phyloP scores from a whole-genome alignment of 2,888 invertebrate species.

The Drosophila prolongata region DNA sequence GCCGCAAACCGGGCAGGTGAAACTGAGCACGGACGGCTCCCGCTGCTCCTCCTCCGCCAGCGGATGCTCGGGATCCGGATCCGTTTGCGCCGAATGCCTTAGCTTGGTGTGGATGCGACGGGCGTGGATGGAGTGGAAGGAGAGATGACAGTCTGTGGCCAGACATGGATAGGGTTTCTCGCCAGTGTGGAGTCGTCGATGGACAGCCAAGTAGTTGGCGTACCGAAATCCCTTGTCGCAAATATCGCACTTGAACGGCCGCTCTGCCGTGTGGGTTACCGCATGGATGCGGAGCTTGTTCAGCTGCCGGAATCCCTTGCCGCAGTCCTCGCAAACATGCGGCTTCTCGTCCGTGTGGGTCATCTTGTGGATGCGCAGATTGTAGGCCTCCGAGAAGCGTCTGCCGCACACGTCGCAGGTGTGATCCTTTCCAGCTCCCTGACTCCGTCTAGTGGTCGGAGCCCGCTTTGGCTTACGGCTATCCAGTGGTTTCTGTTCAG shows the following conservation, averaged over 20 bases:
- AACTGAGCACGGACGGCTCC: slow-evolving; percentile 41
- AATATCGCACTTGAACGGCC: slow-evolving; percentile 74
- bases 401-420: slow-evolving; percentile 68
- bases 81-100: slow-evolving; percentile 34
- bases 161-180: slow-evolving; percentile 78
- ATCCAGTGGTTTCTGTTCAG: not conserved
- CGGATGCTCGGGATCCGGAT: not conserved
- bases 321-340: slow-evolving; percentile 71
- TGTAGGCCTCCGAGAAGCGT: slow-evolving; percentile 72
- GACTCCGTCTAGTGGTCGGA: not conserved
- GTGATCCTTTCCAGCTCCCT: not conserved
- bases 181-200: slow-evolving; percentile 78
- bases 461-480: slow-evolving; percentile 2
- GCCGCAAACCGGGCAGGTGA: slow-evolving; percentile 71
- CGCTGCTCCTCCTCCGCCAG: not conserved
- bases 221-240: slow-evolving; percentile 78
- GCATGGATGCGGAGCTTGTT: slow-evolving; percentile 79
- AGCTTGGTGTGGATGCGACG: slow-evolving; percentile 59
- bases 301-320: slow-evolving; percentile 78
- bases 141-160: slow-evolving; percentile 40
- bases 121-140: slow-evolving; percentile 68
- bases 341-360: slow-evolving; percentile 80
- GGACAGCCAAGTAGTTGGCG: slow-evolving; percentile 78
- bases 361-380: slow-evolving; percentile 80
- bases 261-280: slow-evolving; percentile 74